Percentiles rank a stretch among this genome's conserved stretches.
Evolutionary conservation across 1,140 invertebrate genomes (phyloP).

Genomic region (Euborellia annulipes): DNA sequence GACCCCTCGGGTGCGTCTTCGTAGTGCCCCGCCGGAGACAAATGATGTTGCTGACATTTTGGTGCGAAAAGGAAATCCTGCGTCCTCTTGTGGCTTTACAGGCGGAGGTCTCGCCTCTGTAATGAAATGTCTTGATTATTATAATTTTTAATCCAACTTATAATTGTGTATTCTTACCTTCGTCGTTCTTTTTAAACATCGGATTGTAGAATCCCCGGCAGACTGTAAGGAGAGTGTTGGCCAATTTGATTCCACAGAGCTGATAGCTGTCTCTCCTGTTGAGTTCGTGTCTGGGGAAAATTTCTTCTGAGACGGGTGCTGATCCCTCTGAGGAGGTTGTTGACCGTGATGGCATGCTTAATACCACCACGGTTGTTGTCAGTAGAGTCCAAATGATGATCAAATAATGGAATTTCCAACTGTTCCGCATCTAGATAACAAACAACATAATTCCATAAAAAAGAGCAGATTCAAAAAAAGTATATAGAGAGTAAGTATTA

Average conservation of each 20-base stretch:
- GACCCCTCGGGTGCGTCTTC: constrained; percentile 10
- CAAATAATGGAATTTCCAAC: too few relatives aligned
- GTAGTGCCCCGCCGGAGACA: background rate
- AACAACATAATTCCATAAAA: too few relatives aligned
- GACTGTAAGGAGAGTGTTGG: constrained; percentile 6
- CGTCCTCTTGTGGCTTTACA: background rate
- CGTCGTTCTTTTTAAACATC: background rate
- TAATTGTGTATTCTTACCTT: background rate
- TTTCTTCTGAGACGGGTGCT: too few relatives aligned
- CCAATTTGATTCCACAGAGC: constrained; percentile 6
- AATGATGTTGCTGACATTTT: background rate
- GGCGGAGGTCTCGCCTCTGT: background rate
- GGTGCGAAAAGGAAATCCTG: background rate
- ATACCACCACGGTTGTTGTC: too few relatives aligned
- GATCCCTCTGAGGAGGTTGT: too few relatives aligned
- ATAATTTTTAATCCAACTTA: background rate
- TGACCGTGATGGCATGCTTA: too few relatives aligned
- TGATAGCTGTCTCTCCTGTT: background rate
- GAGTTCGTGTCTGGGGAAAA: too few relatives aligned
- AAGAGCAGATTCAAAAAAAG: too few relatives aligned
- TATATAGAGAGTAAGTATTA: too few relatives aligned
- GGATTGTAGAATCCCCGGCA: constrained; percentile 7
- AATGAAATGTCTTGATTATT: background rate
- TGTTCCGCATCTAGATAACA: too few relatives aligned
- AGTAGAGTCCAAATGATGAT: too few relatives aligned